Evolutionary conservation across 1,140 invertebrate genomes (phyloP).

Genomic region (Grapholita molesta): DNA sequence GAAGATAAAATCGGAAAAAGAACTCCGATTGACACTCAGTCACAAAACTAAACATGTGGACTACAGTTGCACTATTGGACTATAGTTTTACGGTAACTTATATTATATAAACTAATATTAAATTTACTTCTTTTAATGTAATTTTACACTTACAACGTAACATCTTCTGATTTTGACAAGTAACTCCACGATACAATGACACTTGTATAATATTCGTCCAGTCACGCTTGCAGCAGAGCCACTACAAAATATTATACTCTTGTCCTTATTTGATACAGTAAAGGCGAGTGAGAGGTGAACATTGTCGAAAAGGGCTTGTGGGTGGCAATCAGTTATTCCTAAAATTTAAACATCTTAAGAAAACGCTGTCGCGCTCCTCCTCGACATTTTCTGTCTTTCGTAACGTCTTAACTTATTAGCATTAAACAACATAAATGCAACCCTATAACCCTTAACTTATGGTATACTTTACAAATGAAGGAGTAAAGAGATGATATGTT

Average conservation of each 20-base stretch:
- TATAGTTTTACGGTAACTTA: too few relatives aligned
- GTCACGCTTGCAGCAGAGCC: conserved; percentile 21
- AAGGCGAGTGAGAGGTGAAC: not conserved
- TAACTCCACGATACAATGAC: not conserved
- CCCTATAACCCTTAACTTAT: not conserved
- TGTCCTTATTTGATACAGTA: not conserved
- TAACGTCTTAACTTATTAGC: not conserved
- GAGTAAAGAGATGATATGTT: not conserved
- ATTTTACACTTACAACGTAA: too few relatives aligned
- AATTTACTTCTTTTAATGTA: too few relatives aligned
- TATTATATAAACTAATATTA: too few relatives aligned
- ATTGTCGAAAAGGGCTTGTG: conserved; percentile 6
- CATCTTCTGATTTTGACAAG: not conserved
- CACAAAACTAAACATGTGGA: too few relatives aligned
- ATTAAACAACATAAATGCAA: not conserved
- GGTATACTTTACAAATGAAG: not conserved
- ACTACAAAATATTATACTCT: not conserved
- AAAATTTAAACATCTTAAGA: conserved; percentile 26
- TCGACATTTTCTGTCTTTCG: conserved; percentile 17
- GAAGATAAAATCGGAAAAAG: too few relatives aligned
- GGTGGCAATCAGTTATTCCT: conserved; percentile 29
- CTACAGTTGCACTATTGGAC: too few relatives aligned
- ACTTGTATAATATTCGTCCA: conserved; percentile 24
- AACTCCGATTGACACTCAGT: too few relatives aligned
- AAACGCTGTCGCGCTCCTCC: conserved; percentile 19